Percentiles rank a stretch among this genome's conserved stretches.
phyloP scores from a whole-genome alignment of 2,797 vertebrate genomes.

The Protosalanx chinensis region DNA sequence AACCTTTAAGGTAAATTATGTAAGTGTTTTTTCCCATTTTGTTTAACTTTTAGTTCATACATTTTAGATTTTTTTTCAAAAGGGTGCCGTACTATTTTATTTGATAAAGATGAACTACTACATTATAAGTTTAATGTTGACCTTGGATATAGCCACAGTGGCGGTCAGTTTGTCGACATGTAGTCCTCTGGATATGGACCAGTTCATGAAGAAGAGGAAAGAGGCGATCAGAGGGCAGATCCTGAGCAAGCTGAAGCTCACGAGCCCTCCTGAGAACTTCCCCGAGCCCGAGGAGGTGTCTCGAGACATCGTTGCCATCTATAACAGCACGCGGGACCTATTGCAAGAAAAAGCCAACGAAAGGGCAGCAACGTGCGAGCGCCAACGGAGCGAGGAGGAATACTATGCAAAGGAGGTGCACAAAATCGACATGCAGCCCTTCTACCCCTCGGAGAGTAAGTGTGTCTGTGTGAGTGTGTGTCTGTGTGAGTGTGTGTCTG shows the following conservation, averaged over 20 bases:
- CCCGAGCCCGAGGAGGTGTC: slow-evolving; percentile 92
- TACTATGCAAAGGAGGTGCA: slow-evolving; percentile 98
- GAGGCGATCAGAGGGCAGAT: slow-evolving; percentile 95
- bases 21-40: slow-evolving; percentile 4
- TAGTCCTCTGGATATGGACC: slow-evolving; percentile 94
- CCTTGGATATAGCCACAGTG: slow-evolving; percentile 84
- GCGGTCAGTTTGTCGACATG: slow-evolving; percentile 91
- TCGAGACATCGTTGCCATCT: slow-evolving; percentile 92
- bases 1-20: background rate
- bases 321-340: slow-evolving; percentile 96
- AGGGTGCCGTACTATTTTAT: slow-evolving; percentile 2
- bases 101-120: slow-evolving; percentile 84
- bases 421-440: slow-evolving; percentile 90
- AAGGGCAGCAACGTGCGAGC: slow-evolving; percentile 87
- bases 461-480: slow-evolving; percentile 33
- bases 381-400: slow-evolving; percentile 93
- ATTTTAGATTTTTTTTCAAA: slow-evolving; percentile 28
- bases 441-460: slow-evolving; percentile 88
- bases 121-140: slow-evolving; percentile 80
- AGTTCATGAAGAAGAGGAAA: slow-evolving; percentile 94
- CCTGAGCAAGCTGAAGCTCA: slow-evolving; percentile 94
- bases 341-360: slow-evolving; percentile 94
- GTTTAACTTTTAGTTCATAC: slow-evolving; percentile 32
- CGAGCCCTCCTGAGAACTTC: slow-evolving; percentile 85
- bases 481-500: background rate